A percentile compares a stretch with the other conserved stretches of the same genome.
These are phyloP conservation scores for Timema cristinae DNA, from an alignment of 2,888 invertebrate genomes.

Conservation along the genomic window DNA sequence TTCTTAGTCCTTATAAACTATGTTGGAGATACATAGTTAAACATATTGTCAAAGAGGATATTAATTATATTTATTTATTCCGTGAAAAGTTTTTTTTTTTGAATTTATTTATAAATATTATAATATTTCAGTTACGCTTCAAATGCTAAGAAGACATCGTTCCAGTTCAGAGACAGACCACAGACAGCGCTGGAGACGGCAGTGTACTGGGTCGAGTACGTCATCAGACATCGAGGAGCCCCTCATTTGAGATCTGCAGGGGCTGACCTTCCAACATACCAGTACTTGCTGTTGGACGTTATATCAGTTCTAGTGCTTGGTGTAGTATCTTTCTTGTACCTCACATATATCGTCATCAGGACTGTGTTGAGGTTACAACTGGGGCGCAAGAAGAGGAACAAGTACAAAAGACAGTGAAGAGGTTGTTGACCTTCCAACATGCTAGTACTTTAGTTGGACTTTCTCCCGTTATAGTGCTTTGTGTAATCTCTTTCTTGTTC, in stretches of 20 bases:
- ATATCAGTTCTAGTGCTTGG: slow-evolving; percentile 19
- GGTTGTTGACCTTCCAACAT: too few relatives aligned
- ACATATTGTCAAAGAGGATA: too few relatives aligned
- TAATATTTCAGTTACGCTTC: slow-evolving; percentile 50
- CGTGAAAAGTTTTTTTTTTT: neutral
- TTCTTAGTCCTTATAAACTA: too few relatives aligned
- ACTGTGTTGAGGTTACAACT: neutral
- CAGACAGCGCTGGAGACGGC: slow-evolving; percentile 56
- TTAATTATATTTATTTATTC: too few relatives aligned
- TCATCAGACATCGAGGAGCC: slow-evolving; percentile 56
- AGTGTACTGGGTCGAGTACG: slow-evolving; percentile 62
- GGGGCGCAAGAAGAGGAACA: neutral
- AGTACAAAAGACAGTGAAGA: too few relatives aligned
- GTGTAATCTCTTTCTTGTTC: too few relatives aligned
- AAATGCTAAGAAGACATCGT: slow-evolving; percentile 49
- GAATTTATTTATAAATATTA: neutral
- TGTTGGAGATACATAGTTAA: too few relatives aligned
- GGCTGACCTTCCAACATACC: slow-evolving; percentile 48
- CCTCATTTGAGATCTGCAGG: slow-evolving; percentile 51
- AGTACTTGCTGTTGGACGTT: slow-evolving; percentile 37
- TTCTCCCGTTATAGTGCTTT: too few relatives aligned
- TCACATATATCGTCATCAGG: neutral
- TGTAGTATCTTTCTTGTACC: neutral
- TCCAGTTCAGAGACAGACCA: slow-evolving; percentile 55
- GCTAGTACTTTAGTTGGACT: too few relatives aligned